These are phyloP conservation scores for Chondrilla cf. caribensis DNA, from an alignment of 37 sponge, comb jelly and placozoan species.

Conservation along the genomic window DNA sequence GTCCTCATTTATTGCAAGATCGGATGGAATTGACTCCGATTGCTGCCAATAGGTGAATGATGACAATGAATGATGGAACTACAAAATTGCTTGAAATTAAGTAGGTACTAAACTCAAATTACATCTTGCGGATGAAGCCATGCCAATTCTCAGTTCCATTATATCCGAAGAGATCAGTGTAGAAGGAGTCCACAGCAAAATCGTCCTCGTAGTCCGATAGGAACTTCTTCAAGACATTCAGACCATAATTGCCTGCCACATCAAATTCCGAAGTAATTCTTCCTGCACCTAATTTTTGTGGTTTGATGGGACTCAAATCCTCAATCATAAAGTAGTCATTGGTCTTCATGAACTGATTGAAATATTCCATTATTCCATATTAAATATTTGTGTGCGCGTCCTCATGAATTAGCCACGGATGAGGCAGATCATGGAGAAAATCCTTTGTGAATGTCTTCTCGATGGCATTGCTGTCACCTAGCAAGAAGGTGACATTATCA, in stretches of 20 bases:
- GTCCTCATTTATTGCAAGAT: too few relatives aligned
- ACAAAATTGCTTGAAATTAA: too few relatives aligned
- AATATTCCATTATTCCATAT: slow-evolving; percentile 24
- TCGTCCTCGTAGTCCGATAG: neutral
- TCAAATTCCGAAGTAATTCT: neutral
- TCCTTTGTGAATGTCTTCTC: slow-evolving; percentile 21
- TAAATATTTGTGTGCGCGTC: slow-evolving; percentile 8
- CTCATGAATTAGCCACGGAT: neutral
- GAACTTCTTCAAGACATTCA: slow-evolving; percentile 24
- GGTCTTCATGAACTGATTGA: slow-evolving; percentile 19
- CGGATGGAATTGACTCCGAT: too few relatives aligned
- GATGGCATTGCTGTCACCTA: neutral
- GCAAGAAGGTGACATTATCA: neutral
- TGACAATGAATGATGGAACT: too few relatives aligned
- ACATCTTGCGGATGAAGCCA: slow-evolving; percentile 21
- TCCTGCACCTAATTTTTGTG: neutral
- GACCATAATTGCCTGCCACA: slow-evolving; percentile 2
- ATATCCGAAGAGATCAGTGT: slow-evolving; percentile 37
- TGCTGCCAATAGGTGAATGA: too few relatives aligned
- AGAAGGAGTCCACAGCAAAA: slow-evolving; percentile 37
- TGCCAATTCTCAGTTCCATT: slow-evolving; percentile 28
- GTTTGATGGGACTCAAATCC: slow-evolving; percentile 21
- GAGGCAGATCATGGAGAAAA: slow-evolving; percentile 1
- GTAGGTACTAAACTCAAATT: too few relatives aligned
- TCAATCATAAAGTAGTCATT: slow-evolving; percentile 34